These are phyloP conservation scores for Podotricha telesiphe DNA, from an alignment of 2,888 invertebrate genomes.

Conservation along the genomic window DNA sequence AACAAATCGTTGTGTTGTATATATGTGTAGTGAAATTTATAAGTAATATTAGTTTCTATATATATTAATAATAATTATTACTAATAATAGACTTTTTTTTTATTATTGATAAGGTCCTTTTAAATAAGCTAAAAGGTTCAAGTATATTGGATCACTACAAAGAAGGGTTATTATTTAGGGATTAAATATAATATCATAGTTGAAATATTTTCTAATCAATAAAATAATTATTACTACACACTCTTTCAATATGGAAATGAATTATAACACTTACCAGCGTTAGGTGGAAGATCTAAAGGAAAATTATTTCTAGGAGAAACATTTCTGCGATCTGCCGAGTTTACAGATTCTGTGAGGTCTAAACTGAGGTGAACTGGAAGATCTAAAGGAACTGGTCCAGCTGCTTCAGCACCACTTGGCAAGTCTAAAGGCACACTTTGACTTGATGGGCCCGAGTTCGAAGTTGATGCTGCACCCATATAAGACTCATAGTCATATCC, in stretches of 20 bases:
- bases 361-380: conserved; percentile 70
- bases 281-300: conserved; percentile 75
- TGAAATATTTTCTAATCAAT: not conserved
- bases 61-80: too few species aligned
- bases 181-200: too few species aligned
- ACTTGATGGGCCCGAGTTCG: conserved; percentile 58
- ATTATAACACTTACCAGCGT: conserved; percentile 62
- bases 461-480: conserved; percentile 64
- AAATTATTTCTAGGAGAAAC: conserved; percentile 72
- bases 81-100: too few species aligned
- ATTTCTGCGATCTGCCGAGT: conserved; percentile 73
- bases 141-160: too few species aligned
- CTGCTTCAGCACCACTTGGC: conserved; percentile 66
- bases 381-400: conserved; percentile 66
- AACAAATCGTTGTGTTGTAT: too few species aligned
- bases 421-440: conserved; percentile 69
- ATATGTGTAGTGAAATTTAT: too few species aligned
- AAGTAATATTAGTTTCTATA: too few species aligned
- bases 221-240: not conserved
- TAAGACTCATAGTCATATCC: conserved; percentile 71
- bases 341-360: conserved; percentile 79
- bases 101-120: too few species aligned
- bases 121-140: too few species aligned
- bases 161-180: too few species aligned
- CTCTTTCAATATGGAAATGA: conserved; percentile 16